Evolutionary conservation across 1,140 invertebrate species (phyloP).

Genomic region (Maniola jurtina): DNA sequence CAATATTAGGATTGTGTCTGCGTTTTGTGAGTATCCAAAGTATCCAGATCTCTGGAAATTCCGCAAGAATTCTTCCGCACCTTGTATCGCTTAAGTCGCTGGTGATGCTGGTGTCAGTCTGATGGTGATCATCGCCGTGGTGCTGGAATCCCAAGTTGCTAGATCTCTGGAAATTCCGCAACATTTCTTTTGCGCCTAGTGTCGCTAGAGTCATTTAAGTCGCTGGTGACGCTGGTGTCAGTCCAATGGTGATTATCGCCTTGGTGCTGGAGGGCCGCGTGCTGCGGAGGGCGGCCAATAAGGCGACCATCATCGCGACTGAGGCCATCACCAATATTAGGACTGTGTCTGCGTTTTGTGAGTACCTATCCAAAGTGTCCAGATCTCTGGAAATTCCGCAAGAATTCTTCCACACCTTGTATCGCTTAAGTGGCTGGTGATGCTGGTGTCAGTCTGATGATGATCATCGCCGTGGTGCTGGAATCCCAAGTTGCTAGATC

Average conservation of each 20-base stretch:
- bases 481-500: too few relatives aligned
- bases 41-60: too few relatives aligned
- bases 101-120: constrained; percentile 63
- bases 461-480: constrained; percentile 86
- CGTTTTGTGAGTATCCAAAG: constrained; percentile 79
- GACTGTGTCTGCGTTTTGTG: constrained; percentile 77
- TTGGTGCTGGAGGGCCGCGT: constrained; percentile 83
- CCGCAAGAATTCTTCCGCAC: too few relatives aligned
- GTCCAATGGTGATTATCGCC: constrained; percentile 87
- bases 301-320: constrained; percentile 84
- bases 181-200: too few relatives aligned
- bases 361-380: constrained; percentile 40
- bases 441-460: constrained; percentile 79
- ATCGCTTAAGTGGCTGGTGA: constrained; percentile 83
- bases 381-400: too few relatives aligned
- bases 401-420: constrained; percentile 79
- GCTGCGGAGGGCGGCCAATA: constrained; percentile 83
- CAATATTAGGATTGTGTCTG: constrained; percentile 87
- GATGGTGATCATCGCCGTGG: constrained; percentile 86
- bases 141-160: constrained; percentile 84
- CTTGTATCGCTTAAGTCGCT: constrained; percentile 87
- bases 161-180: too few relatives aligned
- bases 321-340: constrained; percentile 80
- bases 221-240: too few relatives aligned
- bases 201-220: constrained; percentile 82